Percentiles rank a stretch among this genome's conserved stretches.
phyloP scores from a whole-genome alignment of 2,888 invertebrate species.

The Gandaritis pyraliata region DNA sequence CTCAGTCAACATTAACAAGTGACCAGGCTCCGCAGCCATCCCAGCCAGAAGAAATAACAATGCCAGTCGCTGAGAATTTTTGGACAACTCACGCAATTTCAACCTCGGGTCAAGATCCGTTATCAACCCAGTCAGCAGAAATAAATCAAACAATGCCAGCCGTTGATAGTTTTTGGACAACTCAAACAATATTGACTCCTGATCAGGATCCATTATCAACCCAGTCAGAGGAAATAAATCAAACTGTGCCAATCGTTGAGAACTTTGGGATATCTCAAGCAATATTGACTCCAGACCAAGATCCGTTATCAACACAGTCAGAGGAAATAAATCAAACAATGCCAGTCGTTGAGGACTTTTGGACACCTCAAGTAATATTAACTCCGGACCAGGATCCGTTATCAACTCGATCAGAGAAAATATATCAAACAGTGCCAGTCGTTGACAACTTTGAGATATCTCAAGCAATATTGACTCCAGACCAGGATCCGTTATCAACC shows the following conservation, averaged over 20 bases:
- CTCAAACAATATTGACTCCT: not conserved
- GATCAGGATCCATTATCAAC: not conserved
- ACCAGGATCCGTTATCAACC: not conserved
- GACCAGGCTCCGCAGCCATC: no score
- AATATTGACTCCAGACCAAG: not conserved
- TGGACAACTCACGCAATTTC: not conserved
- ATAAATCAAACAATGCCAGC: not conserved
- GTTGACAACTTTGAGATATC: not conserved
- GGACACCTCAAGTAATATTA: not conserved
- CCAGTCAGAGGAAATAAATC: not conserved
- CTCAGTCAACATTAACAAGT: not conserved
- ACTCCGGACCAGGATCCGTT: not conserved
- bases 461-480: not conserved
- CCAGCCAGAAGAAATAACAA: not conserved
- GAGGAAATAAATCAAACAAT: not conserved
- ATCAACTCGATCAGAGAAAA: not conserved
- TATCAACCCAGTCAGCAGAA: not conserved
- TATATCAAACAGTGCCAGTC: not conserved
- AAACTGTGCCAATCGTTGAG: not conserved
- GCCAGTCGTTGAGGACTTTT: not conserved
- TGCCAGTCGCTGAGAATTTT: not conserved
- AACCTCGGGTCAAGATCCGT: not conserved
- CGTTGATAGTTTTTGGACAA: not conserved
- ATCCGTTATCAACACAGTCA: not conserved
- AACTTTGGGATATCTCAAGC: not conserved